Conservation (phyloP, 2,888 invertebrate species). For the Orchesellides sinensis region DNA sequence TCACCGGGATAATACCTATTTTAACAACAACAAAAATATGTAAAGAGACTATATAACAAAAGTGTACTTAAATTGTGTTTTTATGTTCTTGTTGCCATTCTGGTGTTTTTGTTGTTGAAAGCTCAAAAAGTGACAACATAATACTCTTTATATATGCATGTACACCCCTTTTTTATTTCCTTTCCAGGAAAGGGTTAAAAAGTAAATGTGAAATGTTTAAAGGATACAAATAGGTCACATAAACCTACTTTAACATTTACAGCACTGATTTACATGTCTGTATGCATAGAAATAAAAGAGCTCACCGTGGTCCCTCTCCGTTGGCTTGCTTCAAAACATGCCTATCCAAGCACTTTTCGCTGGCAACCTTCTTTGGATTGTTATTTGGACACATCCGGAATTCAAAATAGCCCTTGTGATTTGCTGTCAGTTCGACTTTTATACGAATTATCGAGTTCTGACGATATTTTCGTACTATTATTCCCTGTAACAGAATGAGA, state of each 20-base stretch:
- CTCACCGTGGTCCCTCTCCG: constrained; percentile 72
- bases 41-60: too few relatives aligned
- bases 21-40: neutral
- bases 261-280: too few relatives aligned
- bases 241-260: too few relatives aligned
- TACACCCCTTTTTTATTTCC: constrained; percentile 36
- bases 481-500: constrained; percentile 79
- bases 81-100: constrained; percentile 83
- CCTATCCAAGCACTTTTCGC: constrained; percentile 76
- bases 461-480: constrained; percentile 86
- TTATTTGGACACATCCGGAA: constrained; percentile 70
- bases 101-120: neutral
- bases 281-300: neutral
- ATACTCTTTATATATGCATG: neutral
- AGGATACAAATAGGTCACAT: constrained; percentile 27
- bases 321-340: constrained; percentile 75
- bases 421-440: constrained; percentile 77
- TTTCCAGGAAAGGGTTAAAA: constrained; percentile 34
- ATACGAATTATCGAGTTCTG: constrained; percentile 64
- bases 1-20: constrained; percentile 79
- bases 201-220: neutral
- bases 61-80: constrained; percentile 75
- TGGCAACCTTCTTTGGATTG: constrained; percentile 72
- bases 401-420: constrained; percentile 75
- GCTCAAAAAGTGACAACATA: constrained; percentile 10